Conservation (phyloP, 2,888 invertebrate genomes). For the Dendrolimus houi region DNA sequence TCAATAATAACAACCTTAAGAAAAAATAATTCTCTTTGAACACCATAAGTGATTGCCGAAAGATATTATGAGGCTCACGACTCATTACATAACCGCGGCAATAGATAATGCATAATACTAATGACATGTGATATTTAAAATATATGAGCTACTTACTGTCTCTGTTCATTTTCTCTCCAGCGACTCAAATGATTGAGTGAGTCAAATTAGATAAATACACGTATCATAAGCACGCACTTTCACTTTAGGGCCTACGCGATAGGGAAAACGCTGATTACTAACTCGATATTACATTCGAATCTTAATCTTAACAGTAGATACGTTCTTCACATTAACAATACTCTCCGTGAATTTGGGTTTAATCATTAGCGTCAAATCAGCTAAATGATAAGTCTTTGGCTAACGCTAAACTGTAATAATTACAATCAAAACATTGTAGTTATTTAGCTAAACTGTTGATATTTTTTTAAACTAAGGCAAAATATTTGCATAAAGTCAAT, state of each 20-base stretch:
- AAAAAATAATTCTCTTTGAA: not conserved
- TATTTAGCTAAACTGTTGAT: too few relatives aligned
- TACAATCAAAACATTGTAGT: too few relatives aligned
- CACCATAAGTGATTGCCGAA: constrained; percentile 41
- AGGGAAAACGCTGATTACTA: not conserved
- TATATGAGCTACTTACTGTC: constrained; percentile 53
- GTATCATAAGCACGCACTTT: constrained; percentile 46
- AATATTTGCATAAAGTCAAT: too few relatives aligned
- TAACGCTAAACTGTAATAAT: too few relatives aligned
- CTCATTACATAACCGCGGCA: constrained; percentile 52
- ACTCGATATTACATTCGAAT: not conserved
- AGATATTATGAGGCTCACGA: constrained; percentile 49
- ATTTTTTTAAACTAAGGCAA: too few relatives aligned
- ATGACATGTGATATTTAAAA: constrained; percentile 68
- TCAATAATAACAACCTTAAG: not conserved
- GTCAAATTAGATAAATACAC: constrained; percentile 61
- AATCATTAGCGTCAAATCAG: too few relatives aligned
- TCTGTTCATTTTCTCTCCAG: constrained; percentile 37
- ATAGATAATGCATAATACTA: constrained; percentile 67
- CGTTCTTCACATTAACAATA: constrained; percentile 6
- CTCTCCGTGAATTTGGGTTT: not conserved
- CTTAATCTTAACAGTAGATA: not conserved
- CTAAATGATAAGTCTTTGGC: too few relatives aligned
- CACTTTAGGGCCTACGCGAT: constrained; percentile 47
- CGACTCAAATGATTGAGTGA: constrained; percentile 53